Conservation (phyloP, 2,113 vertebrate genomes). For the Nesogale talazaci region DNA sequence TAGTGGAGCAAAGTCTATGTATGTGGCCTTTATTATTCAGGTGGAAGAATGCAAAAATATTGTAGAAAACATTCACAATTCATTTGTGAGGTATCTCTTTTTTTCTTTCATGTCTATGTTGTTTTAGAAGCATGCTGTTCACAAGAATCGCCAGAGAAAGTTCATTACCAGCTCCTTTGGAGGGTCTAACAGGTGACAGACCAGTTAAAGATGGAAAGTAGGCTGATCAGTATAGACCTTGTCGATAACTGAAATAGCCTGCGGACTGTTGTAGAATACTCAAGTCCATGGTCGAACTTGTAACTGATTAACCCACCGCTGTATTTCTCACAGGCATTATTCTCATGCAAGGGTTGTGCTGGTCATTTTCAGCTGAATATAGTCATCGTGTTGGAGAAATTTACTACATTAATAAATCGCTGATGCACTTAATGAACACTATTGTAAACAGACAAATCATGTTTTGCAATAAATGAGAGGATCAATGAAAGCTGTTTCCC, state of each 20-base stretch:
- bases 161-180: slow-evolving; percentile 60
- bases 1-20: background rate
- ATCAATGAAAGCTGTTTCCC: slow-evolving; percentile 44
- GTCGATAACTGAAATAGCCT: slow-evolving; percentile 11
- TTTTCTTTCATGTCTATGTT: background rate
- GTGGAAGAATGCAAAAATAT: background rate
- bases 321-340: slow-evolving; percentile 14
- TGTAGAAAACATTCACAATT: slow-evolving; percentile 14
- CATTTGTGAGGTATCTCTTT: background rate
- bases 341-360: slow-evolving; percentile 17
- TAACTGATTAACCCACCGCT: slow-evolving; percentile 23
- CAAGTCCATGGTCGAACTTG: slow-evolving; percentile 23
- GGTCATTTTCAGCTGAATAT: slow-evolving; percentile 60
- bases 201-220: background rate
- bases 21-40: background rate
- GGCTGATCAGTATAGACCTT: background rate
- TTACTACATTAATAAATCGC: slow-evolving; percentile 68
- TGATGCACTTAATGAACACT: slow-evolving; percentile 74
- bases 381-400: slow-evolving; percentile 56
- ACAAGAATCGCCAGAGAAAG: slow-evolving; percentile 15
- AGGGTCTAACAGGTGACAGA: slow-evolving; percentile 32
- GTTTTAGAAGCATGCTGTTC: slow-evolving; percentile 26
- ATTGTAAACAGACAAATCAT: slow-evolving; percentile 42
- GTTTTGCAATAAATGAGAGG: slow-evolving; percentile 70
- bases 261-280: background rate